These are phyloP conservation scores for Carassius carassius DNA, from an alignment of 2,113 vertebrate species.

Conservation along the genomic window DNA sequence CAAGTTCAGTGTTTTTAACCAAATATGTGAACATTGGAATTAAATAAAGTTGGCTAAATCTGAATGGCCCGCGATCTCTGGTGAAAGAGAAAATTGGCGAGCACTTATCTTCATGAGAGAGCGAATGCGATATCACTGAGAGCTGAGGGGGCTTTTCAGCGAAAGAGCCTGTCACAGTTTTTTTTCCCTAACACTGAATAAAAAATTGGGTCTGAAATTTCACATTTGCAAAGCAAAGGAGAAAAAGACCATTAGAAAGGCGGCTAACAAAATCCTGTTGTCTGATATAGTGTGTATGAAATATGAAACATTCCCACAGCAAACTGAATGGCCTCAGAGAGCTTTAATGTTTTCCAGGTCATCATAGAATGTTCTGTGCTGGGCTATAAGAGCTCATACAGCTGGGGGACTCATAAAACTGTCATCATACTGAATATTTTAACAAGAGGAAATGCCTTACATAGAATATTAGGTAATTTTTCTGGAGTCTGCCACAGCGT, in stretches of 20 bases:
- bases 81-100: slow-evolving; percentile 42
- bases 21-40: slow-evolving; percentile 2
- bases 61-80: not conserved
- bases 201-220: slow-evolving; percentile 32
- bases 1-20: not conserved
- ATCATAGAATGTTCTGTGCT: not conserved
- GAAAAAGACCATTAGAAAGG: slow-evolving; percentile 28
- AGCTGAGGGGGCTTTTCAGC: slow-evolving; percentile 47
- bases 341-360: slow-evolving; percentile 4
- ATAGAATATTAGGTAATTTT: not conserved
- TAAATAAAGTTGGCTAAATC: slow-evolving; percentile 26
- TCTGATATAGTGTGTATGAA: slow-evolving; percentile 28
- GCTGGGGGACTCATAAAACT: slow-evolving; percentile 10
- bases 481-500: not conserved
- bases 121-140: slow-evolving; percentile 25
- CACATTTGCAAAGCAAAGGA: slow-evolving; percentile 35
- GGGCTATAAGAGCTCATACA: not conserved
- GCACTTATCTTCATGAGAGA: slow-evolving; percentile 41
- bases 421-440: not conserved
- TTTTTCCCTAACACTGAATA: slow-evolving; percentile 14
- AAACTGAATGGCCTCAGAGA: not conserved
- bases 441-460: slow-evolving; percentile 1
- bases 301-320: slow-evolving; percentile 3
- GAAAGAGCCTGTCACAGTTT: slow-evolving; percentile 35
- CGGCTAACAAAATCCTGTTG: slow-evolving; percentile 11